Evolutionary conservation across 1,140 invertebrate genomes (phyloP).

Genomic region (Temnothorax curvispinosus): DNA sequence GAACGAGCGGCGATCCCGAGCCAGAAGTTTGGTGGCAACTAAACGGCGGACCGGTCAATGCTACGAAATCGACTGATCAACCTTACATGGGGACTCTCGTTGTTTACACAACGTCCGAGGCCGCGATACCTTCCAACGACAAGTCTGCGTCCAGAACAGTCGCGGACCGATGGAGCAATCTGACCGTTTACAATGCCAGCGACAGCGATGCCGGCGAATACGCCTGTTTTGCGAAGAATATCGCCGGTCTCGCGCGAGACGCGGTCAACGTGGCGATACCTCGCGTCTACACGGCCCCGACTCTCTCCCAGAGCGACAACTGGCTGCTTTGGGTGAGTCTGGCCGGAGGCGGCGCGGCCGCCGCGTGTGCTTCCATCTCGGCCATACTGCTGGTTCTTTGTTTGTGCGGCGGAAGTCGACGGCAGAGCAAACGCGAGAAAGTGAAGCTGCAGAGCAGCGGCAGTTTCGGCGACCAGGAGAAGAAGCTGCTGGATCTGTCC

Average conservation of each 20-base stretch:
- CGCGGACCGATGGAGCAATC: slow-evolving; percentile 89
- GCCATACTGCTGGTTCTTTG: slow-evolving; percentile 86
- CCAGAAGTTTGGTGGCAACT: slow-evolving; percentile 94
- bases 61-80: slow-evolving; percentile 78
- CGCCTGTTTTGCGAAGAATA: slow-evolving; percentile 91
- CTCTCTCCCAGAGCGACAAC: slow-evolving; percentile 88
- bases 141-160: background rate
- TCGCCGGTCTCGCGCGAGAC: slow-evolving; percentile 89
- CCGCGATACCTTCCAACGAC: background rate
- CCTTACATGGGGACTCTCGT: slow-evolving; percentile 52
- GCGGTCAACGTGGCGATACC: slow-evolving; percentile 91
- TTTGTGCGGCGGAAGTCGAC: slow-evolving; percentile 86
- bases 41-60: slow-evolving; percentile 89
- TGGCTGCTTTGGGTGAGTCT: slow-evolving; percentile 87
- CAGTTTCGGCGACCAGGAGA: slow-evolving; percentile 94
- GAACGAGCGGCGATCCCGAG: slow-evolving; percentile 92
- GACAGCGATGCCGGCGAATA: slow-evolving; percentile 93
- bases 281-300: slow-evolving; percentile 89
- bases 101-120: slow-evolving; percentile 51
- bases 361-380: slow-evolving; percentile 85
- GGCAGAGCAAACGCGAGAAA: slow-evolving; percentile 86
- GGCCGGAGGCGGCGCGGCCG: slow-evolving; percentile 85
- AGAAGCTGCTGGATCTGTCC: slow-evolving; percentile 92
- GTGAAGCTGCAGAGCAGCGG: slow-evolving; percentile 90
- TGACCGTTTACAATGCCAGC: slow-evolving; percentile 91